phyloP scores from a whole-genome alignment of 2,113 vertebrate genomes.

The Bambusicola thoracicus region DNA sequence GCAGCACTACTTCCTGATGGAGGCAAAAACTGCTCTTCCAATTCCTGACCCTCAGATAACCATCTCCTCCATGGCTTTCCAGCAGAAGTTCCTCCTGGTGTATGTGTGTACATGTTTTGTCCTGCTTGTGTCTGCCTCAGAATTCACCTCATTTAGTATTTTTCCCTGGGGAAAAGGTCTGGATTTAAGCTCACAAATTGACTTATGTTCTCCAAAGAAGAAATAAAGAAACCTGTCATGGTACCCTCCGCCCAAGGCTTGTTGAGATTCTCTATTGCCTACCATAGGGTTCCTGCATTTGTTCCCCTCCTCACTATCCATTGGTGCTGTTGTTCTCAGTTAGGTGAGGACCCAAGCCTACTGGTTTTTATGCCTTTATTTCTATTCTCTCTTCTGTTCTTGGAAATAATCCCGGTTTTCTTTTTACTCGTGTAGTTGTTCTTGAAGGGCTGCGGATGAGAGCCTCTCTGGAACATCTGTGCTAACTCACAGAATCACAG shows the following conservation, averaged over 20 bases:
- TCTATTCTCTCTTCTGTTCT: not conserved
- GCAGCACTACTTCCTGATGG: not conserved
- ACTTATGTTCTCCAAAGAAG: no score
- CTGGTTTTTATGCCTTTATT: not conserved
- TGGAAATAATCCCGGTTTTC: not conserved
- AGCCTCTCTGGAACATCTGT: not conserved
- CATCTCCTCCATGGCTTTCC: not conserved
- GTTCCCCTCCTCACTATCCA: not conserved
- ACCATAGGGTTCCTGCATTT: not conserved
- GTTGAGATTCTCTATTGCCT: not conserved
- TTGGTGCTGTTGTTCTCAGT: not conserved
- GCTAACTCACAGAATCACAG: not conserved
- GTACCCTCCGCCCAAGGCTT: not conserved
- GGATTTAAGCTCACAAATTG: not conserved
- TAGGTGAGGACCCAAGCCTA: not conserved
- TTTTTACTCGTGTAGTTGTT: not conserved
- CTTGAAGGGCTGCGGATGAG: not conserved
- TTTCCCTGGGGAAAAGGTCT: not conserved
- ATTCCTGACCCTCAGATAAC: not conserved
- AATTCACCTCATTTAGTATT: not conserved
- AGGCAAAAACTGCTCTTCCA: not conserved
- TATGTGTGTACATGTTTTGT: fast-evolving
- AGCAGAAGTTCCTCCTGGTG: not conserved
- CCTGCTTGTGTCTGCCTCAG: not conserved
- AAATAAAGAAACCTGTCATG: not conserved